phyloP scores from a whole-genome alignment of 2,113 vertebrate species.

The Upupa epops region DNA sequence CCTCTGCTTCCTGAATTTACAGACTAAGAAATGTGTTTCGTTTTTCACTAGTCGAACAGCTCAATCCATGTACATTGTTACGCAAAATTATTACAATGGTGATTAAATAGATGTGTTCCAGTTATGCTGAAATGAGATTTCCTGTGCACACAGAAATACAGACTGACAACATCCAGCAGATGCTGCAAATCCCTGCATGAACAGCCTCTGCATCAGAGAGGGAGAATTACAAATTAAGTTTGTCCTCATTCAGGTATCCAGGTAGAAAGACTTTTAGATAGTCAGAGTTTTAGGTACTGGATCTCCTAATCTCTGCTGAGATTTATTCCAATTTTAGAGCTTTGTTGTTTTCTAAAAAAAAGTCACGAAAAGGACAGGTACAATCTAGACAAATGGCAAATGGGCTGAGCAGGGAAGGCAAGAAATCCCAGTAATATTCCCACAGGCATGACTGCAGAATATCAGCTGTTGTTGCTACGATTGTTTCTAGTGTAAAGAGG shows the following conservation, averaged over 20 bases:
- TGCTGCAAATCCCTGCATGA: background rate
- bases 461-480: background rate
- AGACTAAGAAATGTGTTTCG: background rate
- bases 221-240: background rate
- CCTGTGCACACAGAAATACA: background rate
- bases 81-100: conserved; percentile 29
- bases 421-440: background rate
- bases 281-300: background rate
- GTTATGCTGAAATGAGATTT: conserved; percentile 31
- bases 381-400: background rate
- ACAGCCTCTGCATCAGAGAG: background rate
- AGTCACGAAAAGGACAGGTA: background rate
- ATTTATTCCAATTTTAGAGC: background rate
- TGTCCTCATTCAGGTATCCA: background rate
- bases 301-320: background rate
- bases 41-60: background rate
- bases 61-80: conserved; percentile 54
- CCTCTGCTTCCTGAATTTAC: conserved; percentile 5
- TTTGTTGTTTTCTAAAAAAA: background rate
- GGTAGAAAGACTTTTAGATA: background rate
- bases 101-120: conserved; percentile 37
- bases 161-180: background rate
- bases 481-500: background rate
- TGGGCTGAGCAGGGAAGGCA: background rate
- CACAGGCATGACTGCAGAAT: background rate